A percentile compares a stretch with the other conserved stretches of the same genome.
Evolutionary conservation across 2,888 invertebrate genomes (phyloP).

Genomic region (Trilocha varians): DNA sequence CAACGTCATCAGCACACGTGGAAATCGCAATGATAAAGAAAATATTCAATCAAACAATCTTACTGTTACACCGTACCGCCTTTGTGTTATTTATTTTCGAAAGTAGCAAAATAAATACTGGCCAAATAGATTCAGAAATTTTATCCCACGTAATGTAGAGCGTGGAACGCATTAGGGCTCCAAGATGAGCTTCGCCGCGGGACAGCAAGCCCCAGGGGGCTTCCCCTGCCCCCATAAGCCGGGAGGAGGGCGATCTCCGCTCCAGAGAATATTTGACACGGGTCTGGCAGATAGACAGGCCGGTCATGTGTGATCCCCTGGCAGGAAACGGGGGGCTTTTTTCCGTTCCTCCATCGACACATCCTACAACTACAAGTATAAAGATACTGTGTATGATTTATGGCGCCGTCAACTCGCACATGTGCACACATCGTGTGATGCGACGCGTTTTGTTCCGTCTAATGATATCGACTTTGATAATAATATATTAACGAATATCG

Average conservation of each 20-base stretch:
- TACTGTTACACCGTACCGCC: neutral
- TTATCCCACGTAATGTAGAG: constrained; percentile 60
- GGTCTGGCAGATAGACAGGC: constrained; percentile 74
- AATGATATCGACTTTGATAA: constrained; percentile 41
- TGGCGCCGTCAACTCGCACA: constrained; percentile 54
- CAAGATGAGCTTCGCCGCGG: constrained; percentile 72
- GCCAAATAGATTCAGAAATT: constrained; percentile 44
- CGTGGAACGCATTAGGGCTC: constrained; percentile 67
- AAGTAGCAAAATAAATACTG: constrained; percentile 3
- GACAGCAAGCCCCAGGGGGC: constrained; percentile 68
- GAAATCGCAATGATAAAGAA: constrained; percentile 66
- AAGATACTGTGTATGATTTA: constrained; percentile 68
- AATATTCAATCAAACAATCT: constrained; percentile 46
- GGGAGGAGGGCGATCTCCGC: constrained; percentile 65
- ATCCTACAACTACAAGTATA: constrained; percentile 49
- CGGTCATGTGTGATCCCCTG: constrained; percentile 73
- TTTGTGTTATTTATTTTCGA: constrained; percentile 10
- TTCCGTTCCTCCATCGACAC: constrained; percentile 64
- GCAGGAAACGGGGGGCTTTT: constrained; percentile 69
- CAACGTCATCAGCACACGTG: constrained; percentile 50
- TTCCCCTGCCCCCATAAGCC: constrained; percentile 41
- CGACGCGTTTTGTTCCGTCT: constrained; percentile 44
- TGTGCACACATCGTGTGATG: constrained; percentile 58
- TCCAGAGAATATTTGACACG: constrained; percentile 74
- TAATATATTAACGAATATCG: constrained; percentile 40